Evolutionary conservation across 2,888 invertebrate species (phyloP), one percentile per base, ranked within the genome.

Genomic region (Pantelozetes paolii): DNA sequence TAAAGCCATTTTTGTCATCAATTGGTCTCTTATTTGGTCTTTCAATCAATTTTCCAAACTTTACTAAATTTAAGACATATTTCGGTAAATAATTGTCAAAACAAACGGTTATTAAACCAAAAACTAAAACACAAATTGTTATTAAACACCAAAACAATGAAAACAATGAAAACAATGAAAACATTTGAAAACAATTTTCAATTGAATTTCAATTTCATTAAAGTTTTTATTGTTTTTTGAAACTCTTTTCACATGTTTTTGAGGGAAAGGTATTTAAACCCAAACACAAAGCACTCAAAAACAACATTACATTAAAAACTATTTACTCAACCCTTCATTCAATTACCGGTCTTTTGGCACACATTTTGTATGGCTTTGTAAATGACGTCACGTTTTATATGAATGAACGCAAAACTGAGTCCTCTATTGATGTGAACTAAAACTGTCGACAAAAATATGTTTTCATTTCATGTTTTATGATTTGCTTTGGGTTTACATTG

Each of bases 11-110:
- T 30, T 15, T 30, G 18, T 15, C 32, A 9, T 18, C 1, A n/a
- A 50, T 54, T 23, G 50, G 18, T 50, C 23, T 54, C 20, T 20
- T 54, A 13, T 30, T 30, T 5, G 3, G 15, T 30, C 18, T 18
- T 15, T 69, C 18, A 45, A 69, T 9, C n/a, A 69, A 11, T 69
- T 69, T 69, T n/a, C 69, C 69, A 15, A 26, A 69, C 40, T 40
- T 69, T 1, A 69, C 42, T 23, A 69, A 42, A 69, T 45, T 69
- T 3, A 36, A 36, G 13, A 67, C n/a, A 11, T 9, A 42, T 67
- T 67, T 36, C 9, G 42, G 69, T 9, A 69, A 1, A 23, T 18
- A 26, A 20, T 42, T 5, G 13, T 3, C 2, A 6, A 42, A 45
- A 28, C 13, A 23, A 15, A 15, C 23, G 1, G 69, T 69, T 1